These are phyloP conservation scores for Porites lobata DNA, from an alignment of 92 coral and sea anemone species.

Conservation along the genomic window DNA sequence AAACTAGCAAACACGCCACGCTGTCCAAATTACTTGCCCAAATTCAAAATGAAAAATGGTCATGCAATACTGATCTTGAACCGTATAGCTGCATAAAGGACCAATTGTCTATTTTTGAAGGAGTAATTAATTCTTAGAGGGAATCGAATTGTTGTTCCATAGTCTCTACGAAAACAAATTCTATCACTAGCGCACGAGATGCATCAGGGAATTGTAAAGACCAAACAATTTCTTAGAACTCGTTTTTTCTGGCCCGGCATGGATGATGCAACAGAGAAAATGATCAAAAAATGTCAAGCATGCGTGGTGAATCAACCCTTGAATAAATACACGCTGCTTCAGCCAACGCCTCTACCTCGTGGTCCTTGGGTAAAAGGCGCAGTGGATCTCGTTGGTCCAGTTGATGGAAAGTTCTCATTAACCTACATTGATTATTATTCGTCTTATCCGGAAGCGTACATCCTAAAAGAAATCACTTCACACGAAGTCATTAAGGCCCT, in stretches of 20 bases:
- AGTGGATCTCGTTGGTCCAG: too few species aligned
- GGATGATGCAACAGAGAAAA: constrained; percentile 59
- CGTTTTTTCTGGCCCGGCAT: constrained; percentile 70
- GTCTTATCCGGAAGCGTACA: too few species aligned
- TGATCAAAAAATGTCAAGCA: constrained; percentile 57
- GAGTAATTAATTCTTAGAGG: constrained; percentile 52
- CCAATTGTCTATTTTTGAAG: constrained; percentile 50
- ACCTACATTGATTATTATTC: too few species aligned
- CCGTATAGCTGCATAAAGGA: neutral
- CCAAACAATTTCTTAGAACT: constrained; percentile 58
- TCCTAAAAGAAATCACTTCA: constrained; percentile 32
- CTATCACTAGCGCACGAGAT: constrained; percentile 52
- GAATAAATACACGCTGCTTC: constrained; percentile 54
- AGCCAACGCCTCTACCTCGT: neutral
- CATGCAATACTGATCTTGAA: neutral
- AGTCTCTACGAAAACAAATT: constrained; percentile 40
- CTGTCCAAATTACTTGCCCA: constrained; percentile 7
- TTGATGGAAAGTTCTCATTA: too few species aligned
- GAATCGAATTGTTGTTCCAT: constrained; percentile 62
- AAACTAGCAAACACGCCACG: constrained; percentile 28
- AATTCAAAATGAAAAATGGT: constrained; percentile 21
- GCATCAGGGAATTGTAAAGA: constrained; percentile 69
- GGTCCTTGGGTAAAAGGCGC: too few species aligned
- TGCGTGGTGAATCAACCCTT: constrained; percentile 36
- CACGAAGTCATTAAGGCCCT: constrained; percentile 47